A percentile compares a stretch with the other conserved stretches of the same genome.
These are phyloP conservation scores for Tyrophagus putrescentiae DNA, from an alignment of 1,140 invertebrate genomes.

Conservation along the genomic window DNA sequence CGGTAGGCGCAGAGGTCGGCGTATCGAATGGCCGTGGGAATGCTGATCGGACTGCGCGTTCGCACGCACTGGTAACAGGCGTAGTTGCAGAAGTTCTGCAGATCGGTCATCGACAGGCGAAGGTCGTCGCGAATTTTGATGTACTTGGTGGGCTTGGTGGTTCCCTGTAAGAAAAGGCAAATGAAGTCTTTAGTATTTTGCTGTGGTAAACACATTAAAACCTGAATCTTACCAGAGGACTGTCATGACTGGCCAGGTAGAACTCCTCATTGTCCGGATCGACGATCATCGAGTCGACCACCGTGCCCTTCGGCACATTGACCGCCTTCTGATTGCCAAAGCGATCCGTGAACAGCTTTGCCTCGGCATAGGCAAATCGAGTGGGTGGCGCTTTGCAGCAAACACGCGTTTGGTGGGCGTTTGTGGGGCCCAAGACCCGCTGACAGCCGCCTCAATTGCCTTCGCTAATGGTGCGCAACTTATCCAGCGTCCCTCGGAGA, in stretches of 20 bases:
- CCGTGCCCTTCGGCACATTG: neutral
- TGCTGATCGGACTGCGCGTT: neutral
- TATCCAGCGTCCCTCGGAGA: neutral
- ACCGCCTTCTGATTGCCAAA: neutral
- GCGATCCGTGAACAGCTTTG: neutral
- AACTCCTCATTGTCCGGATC: neutral
- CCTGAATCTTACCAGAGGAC: neutral
- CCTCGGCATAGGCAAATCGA: neutral
- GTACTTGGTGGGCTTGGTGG: neutral
- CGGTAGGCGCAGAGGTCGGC: neutral
- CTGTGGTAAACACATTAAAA: too few species aligned
- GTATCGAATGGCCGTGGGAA: neutral
- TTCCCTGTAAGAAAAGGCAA: neutral
- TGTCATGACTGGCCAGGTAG: neutral
- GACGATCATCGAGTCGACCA: neutral
- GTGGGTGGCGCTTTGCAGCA: neutral
- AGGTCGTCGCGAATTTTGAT: neutral
- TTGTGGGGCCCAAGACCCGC: neutral
- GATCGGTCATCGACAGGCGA: neutral
- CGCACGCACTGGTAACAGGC: neutral
- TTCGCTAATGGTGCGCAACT: neutral
- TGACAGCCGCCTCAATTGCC: neutral
- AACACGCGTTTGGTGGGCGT: too few species aligned
- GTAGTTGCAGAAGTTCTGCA: neutral
- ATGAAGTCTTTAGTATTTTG: too few species aligned